Evolutionary conservation across 2,797 vertebrate species (phyloP).

Genomic region (Martes flavigula): DNA sequence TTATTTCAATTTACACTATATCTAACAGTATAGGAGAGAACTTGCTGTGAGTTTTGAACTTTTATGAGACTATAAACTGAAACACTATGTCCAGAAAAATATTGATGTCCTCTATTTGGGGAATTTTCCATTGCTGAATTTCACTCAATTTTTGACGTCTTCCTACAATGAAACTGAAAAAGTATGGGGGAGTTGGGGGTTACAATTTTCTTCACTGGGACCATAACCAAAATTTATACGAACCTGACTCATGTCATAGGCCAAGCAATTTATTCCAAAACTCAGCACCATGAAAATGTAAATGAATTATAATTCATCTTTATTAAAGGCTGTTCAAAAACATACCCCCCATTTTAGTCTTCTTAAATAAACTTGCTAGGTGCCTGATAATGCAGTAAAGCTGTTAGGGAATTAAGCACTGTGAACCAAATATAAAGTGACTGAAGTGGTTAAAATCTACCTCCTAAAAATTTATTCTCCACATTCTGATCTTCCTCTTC

Average conservation of each 20-base stretch:
- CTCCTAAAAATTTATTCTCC: slow-evolving; percentile 5
- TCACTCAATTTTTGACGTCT: neutral
- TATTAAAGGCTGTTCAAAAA: slow-evolving; percentile 23
- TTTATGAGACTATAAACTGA: neutral
- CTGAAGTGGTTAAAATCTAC: neutral
- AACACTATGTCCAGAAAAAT: neutral
- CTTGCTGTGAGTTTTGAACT: neutral
- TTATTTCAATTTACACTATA: neutral
- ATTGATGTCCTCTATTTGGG: neutral
- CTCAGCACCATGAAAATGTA: slow-evolving; percentile 31
- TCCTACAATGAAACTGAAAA: slow-evolving; percentile 20
- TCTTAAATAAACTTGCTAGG: slow-evolving; percentile 28
- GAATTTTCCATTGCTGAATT: neutral
- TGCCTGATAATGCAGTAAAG: neutral
- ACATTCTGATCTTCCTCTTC: neutral
- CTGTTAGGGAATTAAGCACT: neutral
- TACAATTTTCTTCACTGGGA: neutral
- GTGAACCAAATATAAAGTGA: slow-evolving; percentile 24
- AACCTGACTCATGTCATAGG: neutral
- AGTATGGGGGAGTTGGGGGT: neutral
- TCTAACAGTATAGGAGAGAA: neutral
- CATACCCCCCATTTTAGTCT: neutral
- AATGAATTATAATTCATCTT: slow-evolving; percentile 57
- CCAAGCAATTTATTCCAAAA: slow-evolving; percentile 32
- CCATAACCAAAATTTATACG: slow-evolving; percentile 16